These are phyloP conservation scores for Tapirus terrestris DNA, from an alignment of 2,113 vertebrate species.

Conservation along the genomic window DNA sequence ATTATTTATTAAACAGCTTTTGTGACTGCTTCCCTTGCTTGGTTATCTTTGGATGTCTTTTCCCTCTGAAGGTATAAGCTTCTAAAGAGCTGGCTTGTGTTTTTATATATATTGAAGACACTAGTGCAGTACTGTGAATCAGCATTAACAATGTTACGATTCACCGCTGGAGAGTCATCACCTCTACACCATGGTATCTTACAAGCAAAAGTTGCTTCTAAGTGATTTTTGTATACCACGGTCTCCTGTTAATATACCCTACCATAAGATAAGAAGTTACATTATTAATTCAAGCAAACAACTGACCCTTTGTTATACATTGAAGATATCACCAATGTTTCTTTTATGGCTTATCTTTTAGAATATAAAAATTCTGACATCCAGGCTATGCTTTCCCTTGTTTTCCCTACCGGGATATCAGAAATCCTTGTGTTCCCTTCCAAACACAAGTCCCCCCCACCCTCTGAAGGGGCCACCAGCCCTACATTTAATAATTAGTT, in stretches of 20 bases:
- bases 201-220: background rate
- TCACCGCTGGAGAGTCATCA: background rate
- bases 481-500: background rate
- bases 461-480: fast-evolving
- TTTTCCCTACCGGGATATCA: background rate
- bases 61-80: background rate
- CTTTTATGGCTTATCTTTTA: background rate
- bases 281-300: background rate
- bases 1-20: background rate
- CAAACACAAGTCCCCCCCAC: background rate
- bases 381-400: background rate
- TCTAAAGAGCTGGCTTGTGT: background rate
- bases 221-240: background rate
- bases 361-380: background rate
- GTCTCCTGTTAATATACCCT: background rate
- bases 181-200: background rate
- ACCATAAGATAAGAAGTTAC: too few species aligned
- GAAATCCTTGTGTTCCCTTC: background rate
- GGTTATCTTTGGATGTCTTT: background rate
- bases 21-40: background rate
- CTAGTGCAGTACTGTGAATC: background rate
- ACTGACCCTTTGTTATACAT: background rate
- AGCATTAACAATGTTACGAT: background rate
- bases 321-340: background rate
- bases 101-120: background rate